Evolutionary conservation across 2,888 invertebrate genomes (phyloP), one percentile per base, ranked within the genome.

Genomic region (Myopa tessellatipennis): DNA sequence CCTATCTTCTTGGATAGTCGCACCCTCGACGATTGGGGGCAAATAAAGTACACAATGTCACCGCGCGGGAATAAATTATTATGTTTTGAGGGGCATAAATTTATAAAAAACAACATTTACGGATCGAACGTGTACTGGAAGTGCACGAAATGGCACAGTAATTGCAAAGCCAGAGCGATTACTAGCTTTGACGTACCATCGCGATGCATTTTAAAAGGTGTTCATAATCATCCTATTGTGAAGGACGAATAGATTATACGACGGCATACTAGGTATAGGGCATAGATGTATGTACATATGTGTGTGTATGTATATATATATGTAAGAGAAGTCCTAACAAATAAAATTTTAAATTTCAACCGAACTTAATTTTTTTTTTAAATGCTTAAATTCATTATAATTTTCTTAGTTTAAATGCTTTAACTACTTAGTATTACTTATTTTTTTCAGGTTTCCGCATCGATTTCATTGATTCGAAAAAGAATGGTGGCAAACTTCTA

Each of bases 81-180:
- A n/a, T 85, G 83, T 63, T 88, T 85, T 78, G 85, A 86, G n/a
- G 88, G 87, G 4, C 87, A 89, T 83, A 87, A 89, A 38, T 90
- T 88, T 77, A 86, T 90, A 38, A 87, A 87, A 65, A 90, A 90
- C 71, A 89, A 89, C 75, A 83, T 85, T 50, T 89, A 90, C 82
- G 89, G 89, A 73, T 83, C 86, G 6, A 89, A 88, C 79, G 83
- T 88, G 10, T 90, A 90, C 79, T 90, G 89, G 89, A 90, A 90
- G 82, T 90, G 89, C 83, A 85, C 89, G 61, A 89, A 88, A 79
- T 90, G 90, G 90, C 89, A 89, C 79, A 86, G 83, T 52, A 85
- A 86, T 73, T 90, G 90, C 75, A 87, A 87, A 50, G 88, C 88
- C 8, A 84, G 90, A 76, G 86, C 89, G 4, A 90, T 89, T 16